Evolutionary conservation across 2,888 invertebrate species (phyloP), one percentile per base, ranked within the genome.

Genomic region (Drosophila tanythrix): DNA sequence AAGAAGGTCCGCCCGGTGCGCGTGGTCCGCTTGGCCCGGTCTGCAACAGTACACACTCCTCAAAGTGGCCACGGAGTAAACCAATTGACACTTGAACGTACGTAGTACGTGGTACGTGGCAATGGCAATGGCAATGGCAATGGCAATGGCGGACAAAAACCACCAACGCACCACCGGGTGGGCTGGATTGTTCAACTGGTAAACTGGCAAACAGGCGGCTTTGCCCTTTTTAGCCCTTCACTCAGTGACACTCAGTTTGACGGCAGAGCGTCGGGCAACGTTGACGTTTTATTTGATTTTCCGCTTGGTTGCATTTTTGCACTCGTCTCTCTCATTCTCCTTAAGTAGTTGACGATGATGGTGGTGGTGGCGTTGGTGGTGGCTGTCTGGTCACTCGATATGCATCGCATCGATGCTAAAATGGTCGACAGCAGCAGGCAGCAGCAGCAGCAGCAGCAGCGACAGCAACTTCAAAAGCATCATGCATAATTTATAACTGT

Each of bases 241-340:
- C 53, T 65, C 61, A 29, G 64, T 70, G 75, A 75, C 78, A 77
- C 70, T 70, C 69, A 62, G 79, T 64, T 66, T 69, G 68, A 70
- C 64, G 76, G 70, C 53, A 61, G 62, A 48, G 67, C 69, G 69
- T 61, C 70, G 70, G 71, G 59, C 50, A 65, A 74, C 78, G 83
- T 78, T 90, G 84, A 86, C 87, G 89, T 87, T 87, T 89, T 87
- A 90, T 90, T 90, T 90, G 90, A 90, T 90, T 90, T 90, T 88
- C 83, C 88, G 90, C 89, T 81, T 84, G 75, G 88, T 57, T 89
- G 89, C 80, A 70, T 77, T 82, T 83, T 64, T 79, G 74, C 84
- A 77, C 83, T 84, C 85, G 77, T 70, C 65, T 46, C 65, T 57
- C 62, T 50, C 48, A 10, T 10, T 56, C 55, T 56, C 13, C n/a